Evolutionary conservation across 2,113 vertebrate genomes (phyloP).

Genomic region (Drymodes brunneopygia): DNA sequence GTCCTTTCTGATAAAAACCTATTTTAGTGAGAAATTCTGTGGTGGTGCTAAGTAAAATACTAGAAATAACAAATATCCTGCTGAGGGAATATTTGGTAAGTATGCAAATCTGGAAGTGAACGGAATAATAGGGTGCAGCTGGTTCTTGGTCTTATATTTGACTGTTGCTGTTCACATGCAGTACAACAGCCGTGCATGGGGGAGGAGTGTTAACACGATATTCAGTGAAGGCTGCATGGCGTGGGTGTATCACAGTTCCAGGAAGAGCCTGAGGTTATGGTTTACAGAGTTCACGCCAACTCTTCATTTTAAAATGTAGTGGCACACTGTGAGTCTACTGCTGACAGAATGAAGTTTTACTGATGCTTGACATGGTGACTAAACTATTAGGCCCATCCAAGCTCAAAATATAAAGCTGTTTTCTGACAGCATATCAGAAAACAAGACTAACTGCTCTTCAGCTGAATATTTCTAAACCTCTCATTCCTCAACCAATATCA

Average conservation of each 20-base stretch:
- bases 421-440: conserved; percentile 63
- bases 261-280: conserved; percentile 68
- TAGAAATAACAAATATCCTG: neutral
- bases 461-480: conserved; percentile 34
- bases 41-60: conserved; percentile 8
- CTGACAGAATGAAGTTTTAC: conserved; percentile 62
- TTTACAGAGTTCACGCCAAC: conserved; percentile 61
- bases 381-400: conserved; percentile 55
- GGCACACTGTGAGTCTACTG: conserved; percentile 40
- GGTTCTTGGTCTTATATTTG: conserved; percentile 58
- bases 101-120: conserved; percentile 48
- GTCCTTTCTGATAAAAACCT: neutral
- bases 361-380: conserved; percentile 62
- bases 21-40: neutral
- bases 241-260: conserved; percentile 65
- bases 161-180: conserved; percentile 61
- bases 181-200: conserved; percentile 53
- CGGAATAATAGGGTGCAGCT: conserved; percentile 59
- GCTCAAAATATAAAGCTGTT: conserved; percentile 62
- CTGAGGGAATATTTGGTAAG: conserved; percentile 37
- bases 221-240: conserved; percentile 57
- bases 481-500: neutral
- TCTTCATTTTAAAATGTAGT: conserved; percentile 50
- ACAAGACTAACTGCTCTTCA: conserved; percentile 59
- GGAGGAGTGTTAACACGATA: conserved; percentile 63